Evolutionary conservation across 2,113 vertebrate species (phyloP).

Genomic region (Orthonyx spaldingii): DNA sequence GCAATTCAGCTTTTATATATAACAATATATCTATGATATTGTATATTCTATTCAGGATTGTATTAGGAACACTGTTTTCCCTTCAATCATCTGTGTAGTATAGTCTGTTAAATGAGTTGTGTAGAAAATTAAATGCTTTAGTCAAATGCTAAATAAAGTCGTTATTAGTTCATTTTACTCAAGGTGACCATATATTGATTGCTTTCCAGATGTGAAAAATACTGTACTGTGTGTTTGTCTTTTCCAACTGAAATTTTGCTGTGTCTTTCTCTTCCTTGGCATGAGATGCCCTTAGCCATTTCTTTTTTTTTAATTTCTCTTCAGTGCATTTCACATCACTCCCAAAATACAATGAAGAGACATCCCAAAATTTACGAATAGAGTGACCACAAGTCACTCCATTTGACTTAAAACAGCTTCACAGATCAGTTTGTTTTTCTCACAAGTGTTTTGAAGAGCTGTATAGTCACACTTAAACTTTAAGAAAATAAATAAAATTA

Average conservation of each 20-base stretch:
- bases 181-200: neutral
- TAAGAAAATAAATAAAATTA: neutral
- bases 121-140: neutral
- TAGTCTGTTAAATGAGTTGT: neutral
- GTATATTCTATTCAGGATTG: neutral
- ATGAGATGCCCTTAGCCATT: neutral
- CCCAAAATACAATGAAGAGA: neutral
- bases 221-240: neutral
- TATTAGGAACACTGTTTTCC: neutral
- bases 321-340: accelerated
- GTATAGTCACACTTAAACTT: neutral
- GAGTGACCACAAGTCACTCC: neutral
- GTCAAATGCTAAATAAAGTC: neutral
- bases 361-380: neutral
- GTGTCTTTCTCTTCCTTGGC: neutral
- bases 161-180: neutral
- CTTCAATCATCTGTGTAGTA: neutral
- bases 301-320: neutral
- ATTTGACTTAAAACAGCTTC: neutral
- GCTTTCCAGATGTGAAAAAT: neutral
- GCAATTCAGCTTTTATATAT: neutral
- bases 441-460: neutral
- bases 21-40: neutral
- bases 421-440: neutral
- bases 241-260: neutral